Evolutionary conservation across 2,888 invertebrate genomes (phyloP).

Genomic region (Cheilosia vernalis): DNA sequence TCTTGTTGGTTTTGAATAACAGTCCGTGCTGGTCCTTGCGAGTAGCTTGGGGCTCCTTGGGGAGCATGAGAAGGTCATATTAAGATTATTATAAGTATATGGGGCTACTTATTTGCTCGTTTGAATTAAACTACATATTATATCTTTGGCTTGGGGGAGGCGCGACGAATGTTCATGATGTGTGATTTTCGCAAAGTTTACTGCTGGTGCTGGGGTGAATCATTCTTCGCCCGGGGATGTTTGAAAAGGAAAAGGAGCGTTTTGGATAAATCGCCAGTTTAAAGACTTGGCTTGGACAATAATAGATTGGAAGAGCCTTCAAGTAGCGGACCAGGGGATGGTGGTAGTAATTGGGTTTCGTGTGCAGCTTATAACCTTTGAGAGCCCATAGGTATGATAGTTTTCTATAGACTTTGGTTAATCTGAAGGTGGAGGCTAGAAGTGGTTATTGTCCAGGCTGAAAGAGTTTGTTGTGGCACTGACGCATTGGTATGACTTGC

Average conservation of each 20-base stretch:
- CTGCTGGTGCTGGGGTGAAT: background rate
- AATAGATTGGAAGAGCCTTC: too few relatives aligned
- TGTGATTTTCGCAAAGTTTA: constrained; percentile 77
- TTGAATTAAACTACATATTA: constrained; percentile 58
- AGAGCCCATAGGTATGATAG: too few relatives aligned
- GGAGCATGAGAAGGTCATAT: constrained; percentile 55
- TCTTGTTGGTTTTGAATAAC: constrained; percentile 7
- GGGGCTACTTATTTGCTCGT: constrained; percentile 72
- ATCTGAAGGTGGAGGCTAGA: too few relatives aligned
- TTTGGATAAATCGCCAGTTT: background rate
- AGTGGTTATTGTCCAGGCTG: too few relatives aligned
- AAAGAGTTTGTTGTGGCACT: too few relatives aligned
- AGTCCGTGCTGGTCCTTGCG: constrained; percentile 16
- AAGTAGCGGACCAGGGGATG: too few relatives aligned
- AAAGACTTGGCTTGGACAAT: too few relatives aligned
- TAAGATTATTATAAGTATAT: constrained; percentile 24
- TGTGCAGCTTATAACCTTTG: too few relatives aligned
- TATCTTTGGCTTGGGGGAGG: background rate
- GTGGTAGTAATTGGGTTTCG: too few relatives aligned
- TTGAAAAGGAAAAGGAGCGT: background rate
- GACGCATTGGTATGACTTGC: too few relatives aligned
- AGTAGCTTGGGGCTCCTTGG: constrained; percentile 53
- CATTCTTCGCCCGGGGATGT: background rate
- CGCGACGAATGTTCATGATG: constrained; percentile 44
- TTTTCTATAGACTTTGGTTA: too few relatives aligned